Evolutionary conservation across 2,888 invertebrate genomes (phyloP).

Genomic region (Clitarchus hookeri): DNA sequence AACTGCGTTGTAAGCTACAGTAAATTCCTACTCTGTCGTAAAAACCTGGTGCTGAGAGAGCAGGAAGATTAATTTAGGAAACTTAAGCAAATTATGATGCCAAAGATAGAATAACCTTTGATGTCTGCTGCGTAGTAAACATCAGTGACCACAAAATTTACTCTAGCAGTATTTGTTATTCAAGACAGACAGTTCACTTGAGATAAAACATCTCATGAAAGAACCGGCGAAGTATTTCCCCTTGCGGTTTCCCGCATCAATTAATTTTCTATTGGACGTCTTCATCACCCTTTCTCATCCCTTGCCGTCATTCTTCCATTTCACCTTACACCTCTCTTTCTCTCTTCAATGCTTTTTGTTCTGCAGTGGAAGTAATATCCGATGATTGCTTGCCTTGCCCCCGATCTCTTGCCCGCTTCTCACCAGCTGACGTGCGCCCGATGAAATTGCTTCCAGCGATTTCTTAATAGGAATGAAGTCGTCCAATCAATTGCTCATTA

Average conservation of each 20-base stretch:
- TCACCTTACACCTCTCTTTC: not conserved
- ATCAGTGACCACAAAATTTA: too few species aligned
- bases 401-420: not conserved
- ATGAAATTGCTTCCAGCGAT: not conserved
- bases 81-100: too few species aligned
- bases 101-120: too few species aligned
- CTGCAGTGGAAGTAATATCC: not conserved
- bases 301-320: not conserved
- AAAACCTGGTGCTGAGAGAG: too few species aligned
- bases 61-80: too few species aligned
- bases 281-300: not conserved
- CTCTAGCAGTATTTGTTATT: too few species aligned
- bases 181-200: too few species aligned
- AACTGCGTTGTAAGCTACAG: too few species aligned
- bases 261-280: not conserved
- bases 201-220: not conserved
- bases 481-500: not conserved
- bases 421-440: not conserved
- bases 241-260: not conserved
- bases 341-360: not conserved
- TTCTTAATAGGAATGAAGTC: not conserved
- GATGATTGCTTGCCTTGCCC: not conserved
- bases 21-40: too few species aligned
- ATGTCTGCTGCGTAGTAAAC: too few species aligned
- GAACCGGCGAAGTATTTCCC: not conserved